These are phyloP conservation scores for Pelagia noctiluca DNA, from an alignment of 30 jellyfish, hydroid and myxozoan species.

Conservation along the genomic window DNA sequence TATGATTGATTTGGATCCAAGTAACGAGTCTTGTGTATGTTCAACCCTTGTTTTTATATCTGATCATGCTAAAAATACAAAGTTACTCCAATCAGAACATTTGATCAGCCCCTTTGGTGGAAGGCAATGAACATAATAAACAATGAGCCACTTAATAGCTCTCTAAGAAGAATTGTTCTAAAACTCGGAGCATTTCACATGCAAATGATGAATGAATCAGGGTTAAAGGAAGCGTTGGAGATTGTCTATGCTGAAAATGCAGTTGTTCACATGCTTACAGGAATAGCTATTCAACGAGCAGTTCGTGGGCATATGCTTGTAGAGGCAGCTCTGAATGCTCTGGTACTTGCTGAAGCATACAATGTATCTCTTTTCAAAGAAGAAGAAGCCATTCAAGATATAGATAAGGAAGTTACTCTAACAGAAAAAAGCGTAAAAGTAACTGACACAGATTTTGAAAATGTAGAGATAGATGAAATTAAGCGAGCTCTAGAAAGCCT, in stretches of 20 bases:
- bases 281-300: slow-evolving; percentile 60
- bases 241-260: slow-evolving; percentile 55
- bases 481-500: no score
- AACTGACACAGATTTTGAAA: slow-evolving; percentile 4
- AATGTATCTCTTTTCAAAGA: slow-evolving; percentile 48
- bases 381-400: slow-evolving; percentile 36
- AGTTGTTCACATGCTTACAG: slow-evolving; percentile 49
- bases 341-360: slow-evolving; percentile 26
- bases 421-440: slow-evolving; percentile 2
- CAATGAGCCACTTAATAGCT: no score
- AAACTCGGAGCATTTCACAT: no score
- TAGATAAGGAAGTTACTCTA: neutral
- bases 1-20: no score
- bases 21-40: no score
- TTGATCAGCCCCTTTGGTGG: no score
- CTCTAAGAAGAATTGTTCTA: no score
- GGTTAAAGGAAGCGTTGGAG: slow-evolving; percentile 46
- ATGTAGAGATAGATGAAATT: neutral
- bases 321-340: slow-evolving; percentile 50
- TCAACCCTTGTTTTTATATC: no score
- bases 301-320: slow-evolving; percentile 62
- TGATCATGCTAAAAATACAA: no score
- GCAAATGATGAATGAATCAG: slow-evolving; percentile 64
- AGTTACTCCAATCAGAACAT: no score
- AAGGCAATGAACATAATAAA: no score